Conservation (phyloP, 1,140 invertebrate species). For the Euborellia annulipes region DNA sequence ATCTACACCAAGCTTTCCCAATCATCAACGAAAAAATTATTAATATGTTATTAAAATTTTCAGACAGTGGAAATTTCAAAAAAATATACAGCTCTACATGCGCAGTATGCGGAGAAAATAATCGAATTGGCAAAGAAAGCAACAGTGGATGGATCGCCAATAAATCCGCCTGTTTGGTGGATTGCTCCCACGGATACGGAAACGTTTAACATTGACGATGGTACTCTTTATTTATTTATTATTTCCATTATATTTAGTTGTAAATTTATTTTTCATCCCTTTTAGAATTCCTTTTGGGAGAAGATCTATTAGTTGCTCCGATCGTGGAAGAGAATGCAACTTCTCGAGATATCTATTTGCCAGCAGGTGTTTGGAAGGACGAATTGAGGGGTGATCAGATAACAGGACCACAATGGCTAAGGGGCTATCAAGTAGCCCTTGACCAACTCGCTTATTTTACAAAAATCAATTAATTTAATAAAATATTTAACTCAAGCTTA, state of each 20-base stretch:
- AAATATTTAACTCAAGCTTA: too few species aligned
- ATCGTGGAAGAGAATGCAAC: slow-evolving; percentile 47
- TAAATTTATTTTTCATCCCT: slow-evolving; percentile 15
- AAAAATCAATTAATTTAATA: too few species aligned
- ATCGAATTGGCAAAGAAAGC: slow-evolving; percentile 40
- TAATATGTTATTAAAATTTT: too few species aligned
- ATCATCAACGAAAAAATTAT: too few species aligned
- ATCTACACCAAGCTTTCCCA: too few species aligned
- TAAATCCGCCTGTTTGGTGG: slow-evolving; percentile 89
- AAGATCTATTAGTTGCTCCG: slow-evolving; percentile 72
- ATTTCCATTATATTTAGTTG: slow-evolving; percentile 5
- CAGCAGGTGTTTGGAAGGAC: slow-evolving; percentile 46
- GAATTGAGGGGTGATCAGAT: slow-evolving; percentile 31
- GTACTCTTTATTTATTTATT: too few species aligned
- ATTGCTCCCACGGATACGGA: slow-evolving; percentile 47
- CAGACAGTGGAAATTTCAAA: slow-evolving; percentile 46
- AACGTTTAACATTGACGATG: slow-evolving; percentile 47
- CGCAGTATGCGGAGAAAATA: slow-evolving; percentile 44
- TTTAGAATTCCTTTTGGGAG: slow-evolving; percentile 70
- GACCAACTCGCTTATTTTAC: slow-evolving; percentile 44
- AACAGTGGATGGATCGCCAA: slow-evolving; percentile 44
- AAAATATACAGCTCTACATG: slow-evolving; percentile 49
- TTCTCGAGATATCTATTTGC: slow-evolving; percentile 59
- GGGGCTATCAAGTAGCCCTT: slow-evolving; percentile 46
- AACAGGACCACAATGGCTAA: slow-evolving; percentile 45